Evolutionary conservation across 2,888 invertebrate species (phyloP).

Genomic region (Athalia cordata): DNA sequence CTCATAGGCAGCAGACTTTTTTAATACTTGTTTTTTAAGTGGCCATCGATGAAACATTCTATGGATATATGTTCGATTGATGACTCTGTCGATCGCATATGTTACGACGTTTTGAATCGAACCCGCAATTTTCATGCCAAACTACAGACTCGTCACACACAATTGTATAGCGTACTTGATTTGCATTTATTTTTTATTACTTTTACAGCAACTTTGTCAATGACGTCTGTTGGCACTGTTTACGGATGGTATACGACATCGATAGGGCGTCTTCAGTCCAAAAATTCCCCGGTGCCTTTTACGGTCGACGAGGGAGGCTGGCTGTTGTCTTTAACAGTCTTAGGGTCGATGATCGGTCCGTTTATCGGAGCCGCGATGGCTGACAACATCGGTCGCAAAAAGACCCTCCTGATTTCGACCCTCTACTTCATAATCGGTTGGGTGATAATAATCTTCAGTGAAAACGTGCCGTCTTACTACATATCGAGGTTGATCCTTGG

Average conservation of each 20-base stretch:
- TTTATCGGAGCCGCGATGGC: slow-evolving; percentile 67
- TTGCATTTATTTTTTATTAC: slow-evolving; percentile 2
- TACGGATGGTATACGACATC: slow-evolving; percentile 70
- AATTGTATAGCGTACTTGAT: not conserved
- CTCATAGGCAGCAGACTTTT: too few species aligned
- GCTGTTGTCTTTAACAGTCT: slow-evolving; percentile 68
- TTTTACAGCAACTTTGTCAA: slow-evolving; percentile 69
- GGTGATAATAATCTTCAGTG: slow-evolving; percentile 65
- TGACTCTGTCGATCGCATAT: too few species aligned
- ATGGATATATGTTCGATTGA: too few species aligned
- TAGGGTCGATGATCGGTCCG: slow-evolving; percentile 70
- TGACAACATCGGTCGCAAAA: slow-evolving; percentile 65
- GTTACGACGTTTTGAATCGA: too few species aligned
- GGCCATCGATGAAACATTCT: too few species aligned
- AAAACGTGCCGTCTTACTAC: slow-evolving; percentile 61
- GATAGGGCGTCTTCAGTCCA: slow-evolving; percentile 55
- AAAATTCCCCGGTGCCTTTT: slow-evolving; percentile 58
- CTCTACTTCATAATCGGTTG: slow-evolving; percentile 69
- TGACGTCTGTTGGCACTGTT: slow-evolving; percentile 70
- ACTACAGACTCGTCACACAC: not conserved
- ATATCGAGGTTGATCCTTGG: slow-evolving; percentile 65
- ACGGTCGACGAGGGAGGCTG: slow-evolving; percentile 65
- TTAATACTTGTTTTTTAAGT: too few species aligned
- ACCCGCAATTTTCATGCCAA: too few species aligned
- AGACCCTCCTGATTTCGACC: slow-evolving; percentile 65